Percentiles rank a stretch among this genome's conserved stretches.
Conservation (phyloP, 37 sponge, comb jelly and placozoan genomes). For the Haliclona indistincta region DNA sequence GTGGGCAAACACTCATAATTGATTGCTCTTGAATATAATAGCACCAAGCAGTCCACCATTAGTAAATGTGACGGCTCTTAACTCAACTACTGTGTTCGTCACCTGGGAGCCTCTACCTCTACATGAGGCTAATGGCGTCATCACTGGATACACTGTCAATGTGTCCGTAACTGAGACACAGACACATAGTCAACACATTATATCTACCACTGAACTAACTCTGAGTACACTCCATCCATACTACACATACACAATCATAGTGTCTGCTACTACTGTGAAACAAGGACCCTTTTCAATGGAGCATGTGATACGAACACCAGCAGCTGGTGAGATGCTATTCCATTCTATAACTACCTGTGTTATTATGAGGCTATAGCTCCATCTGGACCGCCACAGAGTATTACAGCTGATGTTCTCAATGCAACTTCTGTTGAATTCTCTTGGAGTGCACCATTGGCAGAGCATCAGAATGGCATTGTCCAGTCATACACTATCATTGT, state of each 20-base stretch:
- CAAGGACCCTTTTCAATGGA: neutral
- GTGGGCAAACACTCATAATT: neutral
- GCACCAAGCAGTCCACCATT: slow-evolving; percentile 24
- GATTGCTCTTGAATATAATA: too few relatives aligned
- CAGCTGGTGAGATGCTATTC: slow-evolving; percentile 12
- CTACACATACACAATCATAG: neutral
- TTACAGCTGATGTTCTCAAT: neutral
- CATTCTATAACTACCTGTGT: neutral
- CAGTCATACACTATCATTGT: neutral
- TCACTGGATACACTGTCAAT: slow-evolving; percentile 8
- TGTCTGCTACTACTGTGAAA: slow-evolving; percentile 3
- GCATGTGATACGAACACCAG: neutral
- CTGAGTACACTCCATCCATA: neutral
- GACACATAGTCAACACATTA: neutral
- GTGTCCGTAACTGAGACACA: slow-evolving; percentile 4
- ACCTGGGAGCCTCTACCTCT: slow-evolving; percentile 16
- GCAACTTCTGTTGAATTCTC: slow-evolving; percentile 20
- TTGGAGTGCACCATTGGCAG: slow-evolving; percentile 7
- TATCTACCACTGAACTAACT: neutral
- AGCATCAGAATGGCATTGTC: slow-evolving; percentile 29
- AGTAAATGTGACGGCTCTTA: neutral
- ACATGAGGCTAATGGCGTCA: slow-evolving; percentile 22
- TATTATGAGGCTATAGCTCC: slow-evolving; percentile 37
- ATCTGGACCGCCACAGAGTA: slow-evolving; percentile 27
- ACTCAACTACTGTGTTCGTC: slow-evolving; percentile 13